Conservation (phyloP, 2,797 vertebrate species). For the Poecilia gillii region DNA sequence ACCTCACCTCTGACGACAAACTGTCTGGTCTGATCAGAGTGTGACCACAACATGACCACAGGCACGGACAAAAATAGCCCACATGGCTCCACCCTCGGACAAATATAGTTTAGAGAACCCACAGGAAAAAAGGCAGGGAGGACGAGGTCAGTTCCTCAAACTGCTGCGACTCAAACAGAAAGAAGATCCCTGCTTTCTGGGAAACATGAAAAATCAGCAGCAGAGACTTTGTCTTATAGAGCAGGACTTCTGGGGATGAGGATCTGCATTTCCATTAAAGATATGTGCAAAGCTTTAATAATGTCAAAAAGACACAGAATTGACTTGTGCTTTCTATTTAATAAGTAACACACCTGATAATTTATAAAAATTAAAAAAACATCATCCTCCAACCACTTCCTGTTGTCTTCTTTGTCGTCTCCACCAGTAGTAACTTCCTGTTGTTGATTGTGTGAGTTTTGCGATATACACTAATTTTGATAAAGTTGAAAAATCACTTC, state of each 20-base stretch:
- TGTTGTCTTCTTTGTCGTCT: too few relatives aligned
- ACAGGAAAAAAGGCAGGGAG: constrained; percentile 26
- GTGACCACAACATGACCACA: constrained; percentile 54
- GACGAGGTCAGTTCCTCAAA: background rate
- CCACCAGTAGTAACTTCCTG: too few relatives aligned
- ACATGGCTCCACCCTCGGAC: constrained; percentile 55
- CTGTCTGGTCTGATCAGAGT: constrained; percentile 43
- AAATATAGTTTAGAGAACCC: constrained; percentile 44
- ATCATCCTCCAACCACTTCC: too few relatives aligned
- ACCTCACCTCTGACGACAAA: constrained; percentile 22
- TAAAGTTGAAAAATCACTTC: too few relatives aligned
- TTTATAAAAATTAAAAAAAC: too few relatives aligned
- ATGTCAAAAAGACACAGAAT: too few relatives aligned
- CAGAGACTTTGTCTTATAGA: background rate
- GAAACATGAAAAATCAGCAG: background rate
- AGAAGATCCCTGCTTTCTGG: background rate
- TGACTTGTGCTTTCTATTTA: too few relatives aligned
- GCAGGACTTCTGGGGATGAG: background rate
- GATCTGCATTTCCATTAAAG: too few relatives aligned
- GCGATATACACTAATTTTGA: too few relatives aligned
- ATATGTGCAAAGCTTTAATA: too few relatives aligned
- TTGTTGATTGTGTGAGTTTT: too few relatives aligned
- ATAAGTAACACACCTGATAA: too few relatives aligned
- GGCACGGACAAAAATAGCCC: constrained; percentile 60
- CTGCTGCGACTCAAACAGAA: background rate